phyloP scores from a whole-genome alignment of 2,888 invertebrate species.

The Argyra leucocephala region DNA sequence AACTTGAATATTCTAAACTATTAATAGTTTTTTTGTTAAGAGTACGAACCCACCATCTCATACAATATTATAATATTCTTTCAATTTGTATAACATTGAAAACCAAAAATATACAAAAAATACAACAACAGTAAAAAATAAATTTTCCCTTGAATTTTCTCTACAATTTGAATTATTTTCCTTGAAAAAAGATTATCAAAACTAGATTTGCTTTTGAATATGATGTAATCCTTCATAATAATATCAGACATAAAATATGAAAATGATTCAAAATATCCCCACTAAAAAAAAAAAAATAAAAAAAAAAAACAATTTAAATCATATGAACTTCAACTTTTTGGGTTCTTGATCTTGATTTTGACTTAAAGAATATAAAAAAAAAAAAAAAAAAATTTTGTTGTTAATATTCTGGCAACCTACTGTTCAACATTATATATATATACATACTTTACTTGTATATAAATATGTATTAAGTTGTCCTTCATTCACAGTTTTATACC shows the following conservation, averaged over 20 bases:
- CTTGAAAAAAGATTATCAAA: no score
- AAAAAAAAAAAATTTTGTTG: neutral
- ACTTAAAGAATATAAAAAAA: neutral
- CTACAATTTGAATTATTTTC: no score
- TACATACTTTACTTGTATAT: neutral
- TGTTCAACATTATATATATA: neutral
- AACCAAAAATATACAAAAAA: no score
- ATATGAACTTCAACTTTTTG: slow-evolving; percentile 2
- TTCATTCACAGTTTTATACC: neutral
- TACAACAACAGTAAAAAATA: no score
- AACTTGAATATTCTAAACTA: no score
- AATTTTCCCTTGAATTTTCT: no score
- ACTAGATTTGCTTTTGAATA: no score
- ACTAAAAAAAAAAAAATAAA: neutral
- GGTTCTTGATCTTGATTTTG: slow-evolving; percentile 6
- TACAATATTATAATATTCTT: no score
- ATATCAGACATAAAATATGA: neutral
- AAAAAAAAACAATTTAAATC: no score
- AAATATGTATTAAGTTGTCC: neutral
- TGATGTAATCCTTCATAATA: neutral
- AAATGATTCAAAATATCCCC: neutral
- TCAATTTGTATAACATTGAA: no score
- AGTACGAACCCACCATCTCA: no score
- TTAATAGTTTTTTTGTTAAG: no score
- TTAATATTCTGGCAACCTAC: neutral